Evolutionary conservation across 2,888 invertebrate species (phyloP), one percentile per base, ranked within the genome.

Genomic region (Tiliacea citrago): DNA sequence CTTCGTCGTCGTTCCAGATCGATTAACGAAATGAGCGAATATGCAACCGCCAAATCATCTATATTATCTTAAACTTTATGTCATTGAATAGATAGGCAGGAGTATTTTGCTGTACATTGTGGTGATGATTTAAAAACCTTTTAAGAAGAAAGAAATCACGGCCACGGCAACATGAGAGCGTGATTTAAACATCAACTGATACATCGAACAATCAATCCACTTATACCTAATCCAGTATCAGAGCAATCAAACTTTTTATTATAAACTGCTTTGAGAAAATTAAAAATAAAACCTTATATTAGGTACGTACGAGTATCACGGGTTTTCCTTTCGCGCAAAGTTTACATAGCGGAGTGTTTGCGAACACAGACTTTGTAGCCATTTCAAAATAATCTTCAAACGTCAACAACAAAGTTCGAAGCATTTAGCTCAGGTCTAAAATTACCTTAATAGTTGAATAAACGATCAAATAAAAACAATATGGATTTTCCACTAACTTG

Each of bases 291-390:
- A 9, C 10, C 18, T 42, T 8, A 21, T 13, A 6, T 45, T 29
- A n/a, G 21, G 24, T n/a, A 45, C 1, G 1, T 51, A n/a, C n/a
- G n/a, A n/a, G n/a, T n/a, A 61, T 24, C 10, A 18, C 6, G 55
- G 60, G 42, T 66, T 81, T 81, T 66, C 55, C 55, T 49, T 10
- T 12, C 10, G 21, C 7, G 13, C 18, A 49, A 55, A 61, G 63
- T 60, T 61, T 60, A 60, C 10, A 39, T 12, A 12, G 4, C 8
- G 10, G 7, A n/a, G 16, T 62, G 10, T 49, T 66, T 49, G 12
- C 13, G 8, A 51, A 24, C 16, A 5, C 45, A 58, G 55, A 66
- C 81, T 77, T 66, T 18, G 42, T 16, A 55, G 49, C 16, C 24
- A 55, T 55, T 73, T 49, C 1, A 39, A 42, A 10, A 16, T 39